These are phyloP conservation scores for Helicoverpa armigera DNA, from an alignment of 1,140 invertebrate species.

Conservation along the genomic window DNA sequence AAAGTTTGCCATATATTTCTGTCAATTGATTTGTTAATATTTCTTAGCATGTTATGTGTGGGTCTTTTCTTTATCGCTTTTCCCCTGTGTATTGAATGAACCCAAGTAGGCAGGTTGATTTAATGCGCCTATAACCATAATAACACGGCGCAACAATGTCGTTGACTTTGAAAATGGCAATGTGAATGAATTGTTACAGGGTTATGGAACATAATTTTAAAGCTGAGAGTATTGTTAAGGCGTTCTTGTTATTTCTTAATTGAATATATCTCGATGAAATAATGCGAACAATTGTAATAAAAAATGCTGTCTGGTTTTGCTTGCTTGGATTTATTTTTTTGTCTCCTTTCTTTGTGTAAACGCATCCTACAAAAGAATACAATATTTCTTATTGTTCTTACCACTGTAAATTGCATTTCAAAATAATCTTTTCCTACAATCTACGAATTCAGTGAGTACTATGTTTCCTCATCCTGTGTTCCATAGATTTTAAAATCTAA, in stretches of 20 bases:
- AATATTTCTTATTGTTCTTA: too few species aligned
- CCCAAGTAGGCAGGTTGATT: slow-evolving; percentile 26
- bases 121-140: slow-evolving; percentile 37
- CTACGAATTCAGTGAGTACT: too few species aligned
- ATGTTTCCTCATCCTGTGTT: too few species aligned
- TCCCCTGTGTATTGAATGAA: slow-evolving; percentile 27
- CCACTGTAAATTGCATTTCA: too few species aligned
- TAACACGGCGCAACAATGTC: slow-evolving; percentile 35
- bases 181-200: slow-evolving; percentile 33
- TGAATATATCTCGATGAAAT: background rate
- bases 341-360: too few species aligned
- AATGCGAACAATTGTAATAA: too few species aligned
- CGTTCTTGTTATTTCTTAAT: slow-evolving; percentile 23
- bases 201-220: slow-evolving; percentile 12
- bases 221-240: background rate
- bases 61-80: slow-evolving; percentile 22
- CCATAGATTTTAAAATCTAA: background rate
- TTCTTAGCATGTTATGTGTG: background rate
- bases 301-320: too few species aligned
- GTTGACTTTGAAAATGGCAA: slow-evolving; percentile 43
- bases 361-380: too few species aligned
- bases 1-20: slow-evolving; percentile 22
- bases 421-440: too few species aligned
- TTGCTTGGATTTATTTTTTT: too few species aligned
- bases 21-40: slow-evolving; percentile 9